Percentiles rank a stretch among this genome's conserved stretches.
Evolutionary conservation across 2,888 invertebrate genomes (phyloP).

Genomic region (Ptychoptera contaminata): DNA sequence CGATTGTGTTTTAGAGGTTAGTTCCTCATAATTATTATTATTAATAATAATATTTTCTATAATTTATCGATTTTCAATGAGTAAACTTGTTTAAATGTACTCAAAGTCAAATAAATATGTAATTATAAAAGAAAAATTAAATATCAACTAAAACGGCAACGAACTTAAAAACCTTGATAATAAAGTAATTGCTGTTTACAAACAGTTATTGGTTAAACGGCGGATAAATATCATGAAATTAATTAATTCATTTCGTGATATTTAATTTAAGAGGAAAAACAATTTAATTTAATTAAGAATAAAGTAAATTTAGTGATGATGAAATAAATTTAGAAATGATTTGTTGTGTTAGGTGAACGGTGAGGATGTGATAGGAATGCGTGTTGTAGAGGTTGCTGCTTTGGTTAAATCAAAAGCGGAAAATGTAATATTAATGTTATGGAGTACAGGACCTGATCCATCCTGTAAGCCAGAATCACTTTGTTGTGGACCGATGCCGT

Average conservation of each 20-base stretch:
- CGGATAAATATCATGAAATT: neutral
- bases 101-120: neutral
- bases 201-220: neutral
- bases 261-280: no score
- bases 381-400: constrained; percentile 36
- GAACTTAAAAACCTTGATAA: neutral
- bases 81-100: neutral
- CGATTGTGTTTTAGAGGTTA: constrained; percentile 55
- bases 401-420: constrained; percentile 31
- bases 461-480: constrained; percentile 32
- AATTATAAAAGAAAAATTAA: neutral
- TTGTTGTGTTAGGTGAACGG: constrained; percentile 41
- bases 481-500: constrained; percentile 40
- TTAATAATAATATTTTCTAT: constrained; percentile 27
- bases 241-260: neutral
- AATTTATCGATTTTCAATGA: neutral
- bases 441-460: constrained; percentile 33
- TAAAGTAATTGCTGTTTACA: neutral
- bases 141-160: neutral
- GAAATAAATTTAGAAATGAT: constrained; percentile 2
- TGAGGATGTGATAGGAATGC: constrained; percentile 35
- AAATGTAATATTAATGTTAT: constrained; percentile 32
- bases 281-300: no score
- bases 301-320: neutral
- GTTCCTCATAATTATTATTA: constrained; percentile 38